Evolutionary conservation across 2,888 invertebrate genomes (phyloP), one percentile per base, ranked within the genome.

Genomic region (Spodoptera picta): DNA sequence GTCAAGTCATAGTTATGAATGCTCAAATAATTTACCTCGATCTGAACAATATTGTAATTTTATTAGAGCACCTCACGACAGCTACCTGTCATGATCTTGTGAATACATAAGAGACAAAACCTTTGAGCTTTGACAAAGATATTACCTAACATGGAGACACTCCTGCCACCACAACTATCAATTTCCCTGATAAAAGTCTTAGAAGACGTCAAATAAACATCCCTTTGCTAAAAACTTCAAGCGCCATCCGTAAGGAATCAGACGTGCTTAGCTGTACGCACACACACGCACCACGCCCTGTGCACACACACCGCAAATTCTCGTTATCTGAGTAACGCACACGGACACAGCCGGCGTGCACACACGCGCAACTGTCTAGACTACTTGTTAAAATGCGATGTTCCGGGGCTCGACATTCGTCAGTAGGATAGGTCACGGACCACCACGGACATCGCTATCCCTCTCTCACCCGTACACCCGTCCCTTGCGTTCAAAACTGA

Each of bases 361-460:
- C 84, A 90, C 87, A 80, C 49, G 61, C 80, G 67, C 84, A 77
- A 63, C 71, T 84, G 94, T 94, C 94, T 94, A 94, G 94, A 94
- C 94, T 84, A 87, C 87, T 92, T 88, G 93, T 92, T 92, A 92
- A 92, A 91, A 90, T 87, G 89, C 89, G 87, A 87, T 91, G 92
- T 93, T 94, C 93, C 92, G 92, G 92, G 91, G 92, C 92, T 91
- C 93, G 92, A 91, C 92, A 92, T 93, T 94, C 93, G 91, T 92
- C 90, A 93, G 94, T 94, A 93, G 94, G 94, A 94, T 94, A 94
- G 94, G 94, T 94, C 94, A 93, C 94, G 94, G 94, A 93, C 92
- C 87, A 90, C 82, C 86, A 86, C 82, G 87, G 86, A 83, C 83
- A 81, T 82, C 60, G 77, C 81, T 72, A 65, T 92, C 92, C 80